These are phyloP conservation scores for Ctenicera cuprea DNA, from an alignment of 2,888 invertebrate species.

Conservation along the genomic window DNA sequence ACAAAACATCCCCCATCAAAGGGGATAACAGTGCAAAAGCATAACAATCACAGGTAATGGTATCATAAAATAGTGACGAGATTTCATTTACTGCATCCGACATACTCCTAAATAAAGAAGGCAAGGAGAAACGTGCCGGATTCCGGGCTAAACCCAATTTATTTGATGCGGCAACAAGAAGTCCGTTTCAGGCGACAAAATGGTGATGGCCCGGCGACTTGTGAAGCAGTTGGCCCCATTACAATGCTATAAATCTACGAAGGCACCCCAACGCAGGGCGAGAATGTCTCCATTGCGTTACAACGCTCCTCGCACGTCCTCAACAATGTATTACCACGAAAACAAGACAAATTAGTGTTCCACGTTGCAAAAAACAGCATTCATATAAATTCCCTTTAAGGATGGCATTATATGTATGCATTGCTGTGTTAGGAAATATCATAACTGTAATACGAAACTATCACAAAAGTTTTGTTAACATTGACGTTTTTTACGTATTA, in stretches of 20 bases:
- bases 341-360: constrained; percentile 68
- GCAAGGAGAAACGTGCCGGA: constrained; percentile 52
- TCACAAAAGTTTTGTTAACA: no score
- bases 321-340: constrained; percentile 66
- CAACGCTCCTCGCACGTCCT: constrained; percentile 65
- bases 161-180: constrained; percentile 72
- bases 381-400: constrained; percentile 12
- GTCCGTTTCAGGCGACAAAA: constrained; percentile 74
- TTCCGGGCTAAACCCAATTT: constrained; percentile 69
- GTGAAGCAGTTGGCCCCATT: constrained; percentile 80
- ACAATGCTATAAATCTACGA: constrained; percentile 77
- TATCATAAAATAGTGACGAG: constrained; percentile 69
- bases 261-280: constrained; percentile 64
- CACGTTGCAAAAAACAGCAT: constrained; percentile 42
- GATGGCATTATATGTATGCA: neutral
- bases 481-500: no score
- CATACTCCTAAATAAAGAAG: constrained; percentile 63
- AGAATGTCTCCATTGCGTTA: constrained; percentile 67
- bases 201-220: constrained; percentile 78
- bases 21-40: constrained; percentile 56
- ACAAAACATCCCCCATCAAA: constrained; percentile 11
- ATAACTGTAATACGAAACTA: no score
- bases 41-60: constrained; percentile 73
- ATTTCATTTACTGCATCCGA: constrained; percentile 63
- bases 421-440: neutral